phyloP scores from a whole-genome alignment of 1,140 invertebrate genomes.

The Brachionus rubens region DNA sequence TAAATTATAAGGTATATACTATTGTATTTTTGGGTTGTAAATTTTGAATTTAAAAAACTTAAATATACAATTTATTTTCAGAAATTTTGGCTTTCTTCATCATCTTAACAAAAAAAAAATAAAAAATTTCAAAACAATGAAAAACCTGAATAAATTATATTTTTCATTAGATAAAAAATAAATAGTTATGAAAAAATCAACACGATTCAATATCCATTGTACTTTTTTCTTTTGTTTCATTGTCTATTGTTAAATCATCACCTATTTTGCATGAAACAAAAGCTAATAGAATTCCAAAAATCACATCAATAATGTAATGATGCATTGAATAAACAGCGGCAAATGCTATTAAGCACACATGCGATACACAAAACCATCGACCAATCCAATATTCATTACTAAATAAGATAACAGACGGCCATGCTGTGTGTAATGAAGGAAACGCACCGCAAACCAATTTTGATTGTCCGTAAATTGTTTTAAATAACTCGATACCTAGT shows the following conservation, averaged over 20 bases:
- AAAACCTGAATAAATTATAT: too few relatives aligned
- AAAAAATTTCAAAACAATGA: too few relatives aligned
- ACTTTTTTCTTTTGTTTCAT: too few relatives aligned
- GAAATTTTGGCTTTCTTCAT: too few relatives aligned
- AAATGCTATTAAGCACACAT: conserved; percentile 5
- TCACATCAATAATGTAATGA: background rate
- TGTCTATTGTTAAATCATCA: background rate
- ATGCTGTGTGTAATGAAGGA: conserved; percentile 15
- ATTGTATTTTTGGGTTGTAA: too few relatives aligned
- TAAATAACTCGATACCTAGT: background rate
- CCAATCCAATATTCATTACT: background rate
- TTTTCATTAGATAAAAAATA: too few relatives aligned
- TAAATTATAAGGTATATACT: too few relatives aligned
- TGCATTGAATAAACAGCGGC: conserved; percentile 20
- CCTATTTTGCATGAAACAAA: background rate
- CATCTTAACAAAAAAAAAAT: too few relatives aligned
- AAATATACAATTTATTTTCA: too few relatives aligned
- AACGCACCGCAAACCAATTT: conserved; percentile 15
- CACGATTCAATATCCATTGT: too few relatives aligned
- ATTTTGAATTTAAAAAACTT: too few relatives aligned
- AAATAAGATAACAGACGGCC: background rate
- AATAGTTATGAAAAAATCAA: too few relatives aligned
- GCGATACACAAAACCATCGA: background rate
- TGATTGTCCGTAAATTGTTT: background rate
- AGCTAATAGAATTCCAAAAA: background rate